Percentiles rank a stretch among this genome's conserved stretches.
Conservation (phyloP, 2,888 invertebrate genomes). For the Hermaeophaga mercurialis region DNA sequence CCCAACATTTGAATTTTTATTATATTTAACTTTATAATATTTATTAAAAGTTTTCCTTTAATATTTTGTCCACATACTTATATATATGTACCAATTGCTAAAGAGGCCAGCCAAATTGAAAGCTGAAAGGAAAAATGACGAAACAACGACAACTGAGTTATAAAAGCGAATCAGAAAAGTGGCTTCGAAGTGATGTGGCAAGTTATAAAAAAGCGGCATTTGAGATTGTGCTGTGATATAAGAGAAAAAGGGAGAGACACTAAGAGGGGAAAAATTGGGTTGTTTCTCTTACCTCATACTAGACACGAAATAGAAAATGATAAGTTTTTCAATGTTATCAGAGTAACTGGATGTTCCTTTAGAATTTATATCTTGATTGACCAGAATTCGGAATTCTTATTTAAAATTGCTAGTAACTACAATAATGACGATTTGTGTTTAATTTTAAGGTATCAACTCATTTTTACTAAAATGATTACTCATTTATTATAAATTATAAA, state of each 20-base stretch:
- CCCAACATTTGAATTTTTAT: too few species aligned
- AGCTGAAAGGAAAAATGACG: constrained; percentile 31
- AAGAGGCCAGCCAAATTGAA: constrained; percentile 26
- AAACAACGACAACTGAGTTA: constrained; percentile 32
- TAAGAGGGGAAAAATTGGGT: constrained; percentile 27
- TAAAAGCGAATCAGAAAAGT: constrained; percentile 33
- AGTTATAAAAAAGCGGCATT: constrained; percentile 28
- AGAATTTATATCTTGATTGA: too few species aligned
- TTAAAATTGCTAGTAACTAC: too few species aligned
- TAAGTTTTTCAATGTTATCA: constrained; percentile 8
- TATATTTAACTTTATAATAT: too few species aligned
- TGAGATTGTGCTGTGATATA: constrained; percentile 10
- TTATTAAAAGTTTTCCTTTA: too few species aligned
- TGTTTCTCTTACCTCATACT: constrained; percentile 30
- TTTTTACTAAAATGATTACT: too few species aligned
- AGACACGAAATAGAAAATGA: constrained; percentile 16
- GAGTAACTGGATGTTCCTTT: too few species aligned
- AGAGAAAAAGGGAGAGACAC: neutral
- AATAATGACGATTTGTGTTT: too few species aligned
- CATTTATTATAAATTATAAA: too few species aligned
- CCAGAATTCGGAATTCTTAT: too few species aligned
- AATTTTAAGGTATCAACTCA: too few species aligned
- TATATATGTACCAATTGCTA: constrained; percentile 7
- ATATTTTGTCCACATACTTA: neutral
- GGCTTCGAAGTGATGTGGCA: constrained; percentile 29